phyloP scores from a whole-genome alignment of 2,113 vertebrate species.

The Rhineura floridana region DNA sequence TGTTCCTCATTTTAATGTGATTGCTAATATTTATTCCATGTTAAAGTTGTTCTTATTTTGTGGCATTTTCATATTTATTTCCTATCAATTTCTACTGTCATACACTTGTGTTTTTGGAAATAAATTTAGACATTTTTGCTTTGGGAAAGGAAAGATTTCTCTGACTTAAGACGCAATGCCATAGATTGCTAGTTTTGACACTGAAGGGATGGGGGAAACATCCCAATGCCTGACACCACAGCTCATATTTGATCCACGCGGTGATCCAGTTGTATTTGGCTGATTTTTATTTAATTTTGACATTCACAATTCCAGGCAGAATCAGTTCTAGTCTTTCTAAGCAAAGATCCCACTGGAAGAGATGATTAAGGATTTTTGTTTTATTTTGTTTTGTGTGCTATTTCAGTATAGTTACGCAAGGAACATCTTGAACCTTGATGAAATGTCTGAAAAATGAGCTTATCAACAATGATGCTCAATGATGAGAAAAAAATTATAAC shows the following conservation, averaged over 20 bases:
- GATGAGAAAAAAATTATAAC: neutral
- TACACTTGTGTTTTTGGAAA: neutral
- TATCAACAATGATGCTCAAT: neutral
- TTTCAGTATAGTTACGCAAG: fast-evolving
- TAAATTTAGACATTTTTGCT: neutral
- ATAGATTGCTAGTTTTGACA: neutral
- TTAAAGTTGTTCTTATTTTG: neutral
- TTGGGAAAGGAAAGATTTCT: neutral
- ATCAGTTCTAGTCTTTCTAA: neutral
- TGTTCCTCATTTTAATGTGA: neutral
- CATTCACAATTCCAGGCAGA: neutral
- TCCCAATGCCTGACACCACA: fast-evolving
- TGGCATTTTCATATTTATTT: neutral
- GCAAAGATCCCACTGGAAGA: neutral
- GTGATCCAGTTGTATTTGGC: neutral
- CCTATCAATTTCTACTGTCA: neutral
- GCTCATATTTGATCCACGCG: neutral
- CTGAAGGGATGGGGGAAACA: neutral
- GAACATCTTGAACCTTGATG: neutral
- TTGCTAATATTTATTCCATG: neutral
- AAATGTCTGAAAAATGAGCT: neutral
- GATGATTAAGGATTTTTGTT: slow-evolving; percentile 16
- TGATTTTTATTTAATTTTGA: neutral
- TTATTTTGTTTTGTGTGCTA: neutral
- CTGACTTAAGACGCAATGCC: fast-evolving